Evolutionary conservation across 2,888 invertebrate species (phyloP), one percentile per base, ranked within the genome.

Genomic region (Chymomyza caudatula): DNA sequence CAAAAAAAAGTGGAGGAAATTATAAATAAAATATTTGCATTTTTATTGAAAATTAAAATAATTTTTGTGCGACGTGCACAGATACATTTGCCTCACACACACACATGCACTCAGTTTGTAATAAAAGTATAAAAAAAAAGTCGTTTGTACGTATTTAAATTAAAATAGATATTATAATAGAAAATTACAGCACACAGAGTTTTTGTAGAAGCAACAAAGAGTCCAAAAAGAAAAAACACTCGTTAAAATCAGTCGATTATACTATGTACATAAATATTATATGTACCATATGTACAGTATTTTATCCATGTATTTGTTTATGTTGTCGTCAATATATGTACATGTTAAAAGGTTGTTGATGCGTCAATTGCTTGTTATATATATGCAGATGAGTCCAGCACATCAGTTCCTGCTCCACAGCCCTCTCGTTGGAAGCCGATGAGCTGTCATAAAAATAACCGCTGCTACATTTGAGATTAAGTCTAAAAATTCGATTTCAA

Each of bases 21-120:
- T 78, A 79, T 79, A 79, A 79, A 79, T 81, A 80, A 80, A 81
- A 81, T 84, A 84, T 80, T 80, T 80, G 80, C 80, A 80, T 80
- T 80, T 80, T 80, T 80, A 80, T 80, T 80, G 80, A 81, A 80
- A 80, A 80, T 80, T 79, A 79, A 79, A 79, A 84, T 83, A 79
- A 54, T 47, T 58, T 54, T 47, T 58, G 63, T 56, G 63, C 57
- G 63, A 68, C 62, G 44, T 47, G 58, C 54, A 68, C 47, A 56
- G 44, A 64, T 59, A 67, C 44, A 17, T 47, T 6, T 47, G 44
- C 8, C 44, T 65, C 54, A 72, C 65, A 65, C 62, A 69, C 25
- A 65, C 65, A 72, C n/a, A 47, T 56, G 11, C 42, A 42, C 13
- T 25, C 22, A 43, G 20, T 22, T 42, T 56, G 20, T 43, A 47